Evolutionary conservation across 53 echinoderm and acorn worm genomes (phyloP).

Genomic region (Holothuria leucospilota): DNA sequence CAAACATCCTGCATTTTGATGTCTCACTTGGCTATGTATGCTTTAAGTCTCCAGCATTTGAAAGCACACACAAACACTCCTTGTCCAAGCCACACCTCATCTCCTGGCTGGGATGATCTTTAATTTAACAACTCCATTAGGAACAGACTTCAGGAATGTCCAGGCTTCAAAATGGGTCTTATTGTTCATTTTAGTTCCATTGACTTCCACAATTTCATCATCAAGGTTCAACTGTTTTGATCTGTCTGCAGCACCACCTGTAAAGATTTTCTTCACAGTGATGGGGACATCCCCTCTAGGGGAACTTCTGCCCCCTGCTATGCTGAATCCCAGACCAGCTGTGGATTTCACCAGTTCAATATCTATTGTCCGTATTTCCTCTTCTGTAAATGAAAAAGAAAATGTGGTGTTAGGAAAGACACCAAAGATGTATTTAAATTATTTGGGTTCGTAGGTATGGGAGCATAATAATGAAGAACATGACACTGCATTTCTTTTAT

Average conservation of each 20-base stretch:
- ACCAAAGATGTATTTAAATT: background rate
- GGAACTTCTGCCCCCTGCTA: constrained; percentile 92
- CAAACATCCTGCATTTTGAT: too few species aligned
- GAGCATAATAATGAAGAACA: too few species aligned
- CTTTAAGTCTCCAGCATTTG: too few species aligned
- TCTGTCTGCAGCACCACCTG: constrained; percentile 88
- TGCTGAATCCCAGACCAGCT: constrained; percentile 94
- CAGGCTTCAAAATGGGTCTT: constrained; percentile 98
- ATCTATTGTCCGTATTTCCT: constrained; percentile 65
- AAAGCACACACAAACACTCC: too few species aligned
- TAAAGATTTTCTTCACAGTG: constrained; percentile 97
- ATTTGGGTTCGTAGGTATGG: background rate
- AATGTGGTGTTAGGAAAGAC: background rate
- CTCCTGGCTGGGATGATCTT: constrained; percentile 73
- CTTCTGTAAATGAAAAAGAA: constrained; percentile 53
- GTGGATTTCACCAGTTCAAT: constrained; percentile 91
- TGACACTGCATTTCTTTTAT: too few species aligned
- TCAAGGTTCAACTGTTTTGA: constrained; percentile 81
- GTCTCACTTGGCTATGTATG: too few species aligned
- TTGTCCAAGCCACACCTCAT: background rate
- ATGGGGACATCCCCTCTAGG: constrained; percentile 92
- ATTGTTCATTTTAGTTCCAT: constrained; percentile 69
- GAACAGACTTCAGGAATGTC: constrained; percentile 92
- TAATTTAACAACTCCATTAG: constrained; percentile 87
- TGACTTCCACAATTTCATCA: constrained; percentile 88